Evolutionary conservation across 2,888 invertebrate genomes (phyloP).

Genomic region (Drosophila barbarae): DNA sequence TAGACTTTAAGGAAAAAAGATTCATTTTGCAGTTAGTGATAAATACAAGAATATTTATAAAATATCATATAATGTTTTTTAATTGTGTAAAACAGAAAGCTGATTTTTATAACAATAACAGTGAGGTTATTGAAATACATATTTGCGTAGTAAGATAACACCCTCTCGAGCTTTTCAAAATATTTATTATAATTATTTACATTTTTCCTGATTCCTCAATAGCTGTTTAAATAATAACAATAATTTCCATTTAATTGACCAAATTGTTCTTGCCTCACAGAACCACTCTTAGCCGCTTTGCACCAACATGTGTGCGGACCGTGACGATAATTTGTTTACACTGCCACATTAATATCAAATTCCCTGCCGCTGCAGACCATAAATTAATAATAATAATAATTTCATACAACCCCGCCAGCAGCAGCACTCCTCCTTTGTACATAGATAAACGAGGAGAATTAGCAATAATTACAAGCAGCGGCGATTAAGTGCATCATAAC

Average conservation of each 20-base stretch:
- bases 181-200: background rate
- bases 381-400: constrained; percentile 40
- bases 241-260: constrained; percentile 24
- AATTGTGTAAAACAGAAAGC: too few relatives aligned
- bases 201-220: background rate
- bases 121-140: background rate
- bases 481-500: constrained; percentile 45
- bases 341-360: constrained; percentile 35
- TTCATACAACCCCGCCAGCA: constrained; percentile 30
- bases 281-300: constrained; percentile 8
- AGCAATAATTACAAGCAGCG: constrained; percentile 57
- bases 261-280: constrained; percentile 17
- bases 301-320: constrained; percentile 10
- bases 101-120: background rate
- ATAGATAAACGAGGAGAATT: constrained; percentile 54
- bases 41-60: too few relatives aligned
- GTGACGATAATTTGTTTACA: constrained; percentile 46
- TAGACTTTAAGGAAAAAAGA: too few relatives aligned
- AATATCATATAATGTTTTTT: too few relatives aligned
- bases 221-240: too few relatives aligned
- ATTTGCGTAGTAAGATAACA: background rate
- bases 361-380: constrained; percentile 30
- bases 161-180: fast-evolving
- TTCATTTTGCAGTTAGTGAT: background rate
- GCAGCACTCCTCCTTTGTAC: constrained; percentile 22